Evolutionary conservation across 2,797 vertebrate species (phyloP).

Genomic region (Poecilia gillii): DNA sequence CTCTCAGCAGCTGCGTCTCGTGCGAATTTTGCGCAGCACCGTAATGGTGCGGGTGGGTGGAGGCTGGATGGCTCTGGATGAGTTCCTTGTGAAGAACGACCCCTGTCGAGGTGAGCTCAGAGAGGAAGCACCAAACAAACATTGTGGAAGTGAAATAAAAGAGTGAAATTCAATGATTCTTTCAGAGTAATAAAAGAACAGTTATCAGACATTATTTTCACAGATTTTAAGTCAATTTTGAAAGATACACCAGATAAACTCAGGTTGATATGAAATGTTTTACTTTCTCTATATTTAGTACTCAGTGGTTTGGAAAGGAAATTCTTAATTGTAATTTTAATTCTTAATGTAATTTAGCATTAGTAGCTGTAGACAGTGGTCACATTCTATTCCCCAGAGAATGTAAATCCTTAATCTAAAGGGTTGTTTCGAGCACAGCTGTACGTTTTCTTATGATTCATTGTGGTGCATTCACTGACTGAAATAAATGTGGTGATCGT

Average conservation of each 20-base stretch:
- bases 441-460: neutral
- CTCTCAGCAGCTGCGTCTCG: conserved; percentile 96
- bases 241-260: neutral
- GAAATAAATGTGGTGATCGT: too few relatives aligned
- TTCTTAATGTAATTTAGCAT: neutral
- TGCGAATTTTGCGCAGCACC: conserved; percentile 95
- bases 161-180: neutral
- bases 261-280: neutral
- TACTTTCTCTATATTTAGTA: too few relatives aligned
- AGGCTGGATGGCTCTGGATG: conserved; percentile 99
- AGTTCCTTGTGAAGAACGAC: conserved; percentile 99
- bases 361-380: neutral
- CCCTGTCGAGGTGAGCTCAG: conserved; percentile 92
- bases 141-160: neutral
- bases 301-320: neutral
- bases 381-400: neutral
- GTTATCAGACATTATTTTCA: neutral
- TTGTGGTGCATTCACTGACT: neutral
- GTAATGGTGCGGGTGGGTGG: conserved; percentile 99
- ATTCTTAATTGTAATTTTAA: neutral
- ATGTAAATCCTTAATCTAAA: neutral
- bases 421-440: neutral
- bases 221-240: neutral
- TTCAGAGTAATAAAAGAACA: too few relatives aligned
- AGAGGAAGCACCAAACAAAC: neutral